Evolutionary conservation across 2,797 vertebrate species (phyloP).

Genomic region (Helostoma temminkii): DNA sequence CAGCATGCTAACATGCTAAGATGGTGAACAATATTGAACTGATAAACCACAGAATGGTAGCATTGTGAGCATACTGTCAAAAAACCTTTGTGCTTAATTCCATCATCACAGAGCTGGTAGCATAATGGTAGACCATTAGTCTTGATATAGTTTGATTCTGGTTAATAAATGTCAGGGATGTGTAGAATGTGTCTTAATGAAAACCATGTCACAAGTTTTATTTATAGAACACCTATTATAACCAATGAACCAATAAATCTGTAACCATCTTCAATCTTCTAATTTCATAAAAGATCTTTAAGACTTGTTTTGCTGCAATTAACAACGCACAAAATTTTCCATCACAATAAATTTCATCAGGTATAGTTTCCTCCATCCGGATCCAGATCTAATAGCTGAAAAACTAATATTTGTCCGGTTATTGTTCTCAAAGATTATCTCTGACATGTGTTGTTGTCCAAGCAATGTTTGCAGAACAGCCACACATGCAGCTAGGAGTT

Average conservation of each 20-base stretch:
- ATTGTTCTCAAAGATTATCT: slow-evolving; percentile 62
- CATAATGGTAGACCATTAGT: too few relatives aligned
- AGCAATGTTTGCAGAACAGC: slow-evolving; percentile 40
- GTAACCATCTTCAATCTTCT: not conserved
- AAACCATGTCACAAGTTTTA: not conserved
- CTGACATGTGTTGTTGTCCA: slow-evolving; percentile 19
- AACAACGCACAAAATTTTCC: slow-evolving; percentile 24
- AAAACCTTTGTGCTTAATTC: too few relatives aligned
- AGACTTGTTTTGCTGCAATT: slow-evolving; percentile 10
- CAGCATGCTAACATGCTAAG: too few relatives aligned
- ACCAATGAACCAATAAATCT: slow-evolving; percentile 14
- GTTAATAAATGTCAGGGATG: not conserved
- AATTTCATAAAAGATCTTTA: slow-evolving; percentile 23
- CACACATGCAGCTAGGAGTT: slow-evolving; percentile 2
- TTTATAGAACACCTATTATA: slow-evolving; percentile 4
- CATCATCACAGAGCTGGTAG: too few relatives aligned
- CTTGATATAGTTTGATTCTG: not conserved
- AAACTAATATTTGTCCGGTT: slow-evolving; percentile 76
- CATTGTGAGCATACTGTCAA: too few relatives aligned
- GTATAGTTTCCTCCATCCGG: slow-evolving; percentile 7
- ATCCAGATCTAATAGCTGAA: slow-evolving; percentile 28
- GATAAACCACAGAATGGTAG: too few relatives aligned
- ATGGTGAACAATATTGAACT: too few relatives aligned
- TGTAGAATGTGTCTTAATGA: not conserved
- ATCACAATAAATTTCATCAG: slow-evolving; percentile 53